phyloP scores from a whole-genome alignment of 2,113 vertebrate genomes.

The Oceanites oceanicus region DNA sequence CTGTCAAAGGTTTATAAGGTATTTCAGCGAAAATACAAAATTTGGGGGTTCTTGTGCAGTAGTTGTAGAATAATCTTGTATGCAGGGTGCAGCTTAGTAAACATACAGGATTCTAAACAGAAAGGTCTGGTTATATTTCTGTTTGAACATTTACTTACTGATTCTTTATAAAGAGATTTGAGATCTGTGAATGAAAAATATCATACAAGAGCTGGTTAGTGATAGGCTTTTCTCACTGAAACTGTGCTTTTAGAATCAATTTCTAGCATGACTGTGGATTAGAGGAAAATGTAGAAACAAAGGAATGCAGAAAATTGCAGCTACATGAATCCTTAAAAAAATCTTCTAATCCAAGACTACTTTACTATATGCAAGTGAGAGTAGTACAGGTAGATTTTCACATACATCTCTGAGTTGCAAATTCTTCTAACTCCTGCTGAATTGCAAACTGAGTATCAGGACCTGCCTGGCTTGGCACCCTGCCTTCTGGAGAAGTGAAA shows the following conservation, averaged over 20 bases:
- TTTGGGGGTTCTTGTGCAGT: background rate
- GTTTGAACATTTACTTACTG: background rate
- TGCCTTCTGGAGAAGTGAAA: background rate
- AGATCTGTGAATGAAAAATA: background rate
- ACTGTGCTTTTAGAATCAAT: background rate
- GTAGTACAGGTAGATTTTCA: background rate
- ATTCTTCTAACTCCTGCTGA: background rate
- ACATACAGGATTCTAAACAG: background rate
- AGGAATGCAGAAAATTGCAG: background rate
- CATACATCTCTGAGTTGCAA: background rate
- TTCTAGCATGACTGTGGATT: background rate
- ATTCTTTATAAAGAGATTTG: background rate
- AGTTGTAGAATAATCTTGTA: background rate
- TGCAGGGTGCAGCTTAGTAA: background rate
- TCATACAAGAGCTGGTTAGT: background rate
- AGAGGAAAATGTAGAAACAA: background rate
- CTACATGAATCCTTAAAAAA: background rate
- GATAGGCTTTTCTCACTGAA: background rate
- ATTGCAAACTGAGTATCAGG: background rate
- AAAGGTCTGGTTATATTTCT: background rate
- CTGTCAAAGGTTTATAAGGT: background rate
- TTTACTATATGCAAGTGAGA: background rate
- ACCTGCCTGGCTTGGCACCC: background rate
- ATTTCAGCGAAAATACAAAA: background rate
- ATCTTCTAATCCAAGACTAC: background rate